Conservation (phyloP, 2,113 vertebrate species). For the Pelodiscus sinensis region DNA sequence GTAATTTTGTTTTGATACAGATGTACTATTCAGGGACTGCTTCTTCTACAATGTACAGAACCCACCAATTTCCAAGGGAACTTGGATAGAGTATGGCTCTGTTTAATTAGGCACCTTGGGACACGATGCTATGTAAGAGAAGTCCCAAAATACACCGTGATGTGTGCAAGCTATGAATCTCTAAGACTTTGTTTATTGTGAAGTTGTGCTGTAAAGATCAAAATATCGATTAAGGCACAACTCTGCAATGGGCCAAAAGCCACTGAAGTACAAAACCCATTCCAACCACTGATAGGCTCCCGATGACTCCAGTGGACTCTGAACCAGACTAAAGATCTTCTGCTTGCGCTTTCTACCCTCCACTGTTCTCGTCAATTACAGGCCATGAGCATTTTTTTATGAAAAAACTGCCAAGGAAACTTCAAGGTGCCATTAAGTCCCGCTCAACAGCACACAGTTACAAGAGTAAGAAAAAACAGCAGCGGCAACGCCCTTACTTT, state of each 20-base stretch:
- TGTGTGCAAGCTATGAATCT: neutral
- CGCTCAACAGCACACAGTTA: neutral
- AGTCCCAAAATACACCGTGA: neutral
- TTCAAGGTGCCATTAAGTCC: neutral
- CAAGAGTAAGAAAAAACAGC: fast-evolving
- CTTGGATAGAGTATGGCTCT: neutral
- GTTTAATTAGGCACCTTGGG: neutral
- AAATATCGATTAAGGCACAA: neutral
- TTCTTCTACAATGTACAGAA: neutral
- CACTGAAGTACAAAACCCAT: neutral
- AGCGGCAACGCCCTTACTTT: slow-evolving; percentile 80
- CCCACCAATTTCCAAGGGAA: fast-evolving
- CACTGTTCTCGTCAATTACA: no score
- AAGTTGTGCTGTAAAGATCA: neutral
- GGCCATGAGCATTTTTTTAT: fast-evolving
- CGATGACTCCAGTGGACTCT: fast-evolving
- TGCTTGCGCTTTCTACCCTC: fast-evolving
- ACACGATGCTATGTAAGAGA: neutral
- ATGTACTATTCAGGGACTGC: neutral
- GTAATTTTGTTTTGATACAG: neutral
- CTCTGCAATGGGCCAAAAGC: neutral
- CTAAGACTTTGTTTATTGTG: fast-evolving
- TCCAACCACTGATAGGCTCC: neutral
- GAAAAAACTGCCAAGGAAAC: fast-evolving
- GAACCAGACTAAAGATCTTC: fast-evolving